Evolutionary conservation across 2,113 vertebrate species (phyloP), one percentile per base, ranked within the genome.

Genomic region (Galbula dea): DNA sequence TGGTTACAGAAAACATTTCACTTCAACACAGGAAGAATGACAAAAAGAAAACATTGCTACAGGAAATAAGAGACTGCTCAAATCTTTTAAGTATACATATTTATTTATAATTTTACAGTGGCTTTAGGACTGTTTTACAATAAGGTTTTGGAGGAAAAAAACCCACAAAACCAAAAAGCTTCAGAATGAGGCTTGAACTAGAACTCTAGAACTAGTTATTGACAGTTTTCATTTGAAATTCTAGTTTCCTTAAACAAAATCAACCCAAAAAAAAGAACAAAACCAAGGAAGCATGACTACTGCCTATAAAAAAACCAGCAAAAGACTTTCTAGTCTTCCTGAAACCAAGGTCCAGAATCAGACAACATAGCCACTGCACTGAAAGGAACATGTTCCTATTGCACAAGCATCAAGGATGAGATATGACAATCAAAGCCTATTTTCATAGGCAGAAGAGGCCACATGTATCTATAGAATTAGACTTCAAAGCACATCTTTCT

Each of bases 101-200:
- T 97, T 96, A 95, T 96, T 97, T 93, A 72, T 80, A n/a, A 74
- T 93, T 96, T 95, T 96, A 97, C 73, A 97, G 94, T 95, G 90
- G 91, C 94, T 96, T 96, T 93, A 95, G 80, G 92, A 94, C 51
- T 95, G 82, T 68, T 96, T 80, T 78, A 91, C 2, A 2, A 54
- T 91, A 95, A 92, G 5, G 2, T 79, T 91, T 80, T 77, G 61
- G 45, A 89, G 83, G 24, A 77, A 90, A 83, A 36, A 41, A 26
- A 15, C 23, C 51, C 32, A 48, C n/a, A 34, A 23, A 46, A 39
- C 18, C 59, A 45, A 90, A 83, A 91, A 87, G 59, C 71, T 93
- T 94, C 80, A 95, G 88, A 91, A 94, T 17, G 24, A 92, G 61
- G 73, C 81, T 91, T 83, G 48, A 90, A 87, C 83, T 66, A 88